Evolutionary conservation across 2,888 invertebrate genomes (phyloP), one percentile per base, ranked within the genome.

Genomic region (Drosophila atripex): DNA sequence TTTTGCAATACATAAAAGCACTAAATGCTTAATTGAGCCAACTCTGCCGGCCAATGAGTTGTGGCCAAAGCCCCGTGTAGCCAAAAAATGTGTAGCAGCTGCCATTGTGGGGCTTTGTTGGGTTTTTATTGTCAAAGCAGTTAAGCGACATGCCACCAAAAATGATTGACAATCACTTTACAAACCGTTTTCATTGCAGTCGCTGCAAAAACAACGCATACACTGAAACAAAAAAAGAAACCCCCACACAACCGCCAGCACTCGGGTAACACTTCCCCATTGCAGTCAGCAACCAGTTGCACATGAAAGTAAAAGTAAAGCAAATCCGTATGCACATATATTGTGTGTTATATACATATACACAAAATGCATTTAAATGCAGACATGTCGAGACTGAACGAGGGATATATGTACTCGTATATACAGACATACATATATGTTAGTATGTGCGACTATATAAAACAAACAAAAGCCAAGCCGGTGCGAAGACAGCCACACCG

Each of bases 91-190:
- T 76, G 71, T 66, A 78, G 86, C 86, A 86, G 77, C 70, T 75
- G 86, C 64, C 43, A 71, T 68, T 73, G 61, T 75, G 53, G 35
- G 35, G 52, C 12, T 43, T 49, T 46, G 54, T n/a, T 60, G 61
- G 61, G 54, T 45, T 60, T 45, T 77, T 74, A 80, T 85, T 79
- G 82, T 80, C 75, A 76, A 77, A 74, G 80, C 76, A 73, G 85
- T 78, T 86, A 79, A 70, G 73, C 83, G 84, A 86, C 88, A 83
- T 86, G 88, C 86, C 86, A 86, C 83, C 75, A 74, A 84, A 84
- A 88, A 86, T 84, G 86, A 84, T 84, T 84, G 84, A 84, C 84
- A 84, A 84, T 84, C 86, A 88, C 84, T 84, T 84, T 84, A 80
- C 76, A 84, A 84, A 88, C 84, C 60, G 83, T 88, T 86, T 87